Percentiles rank a stretch among this genome's conserved stretches.
Conservation (phyloP, 2,797 vertebrate genomes). For the Cirrhinus molitorella region DNA sequence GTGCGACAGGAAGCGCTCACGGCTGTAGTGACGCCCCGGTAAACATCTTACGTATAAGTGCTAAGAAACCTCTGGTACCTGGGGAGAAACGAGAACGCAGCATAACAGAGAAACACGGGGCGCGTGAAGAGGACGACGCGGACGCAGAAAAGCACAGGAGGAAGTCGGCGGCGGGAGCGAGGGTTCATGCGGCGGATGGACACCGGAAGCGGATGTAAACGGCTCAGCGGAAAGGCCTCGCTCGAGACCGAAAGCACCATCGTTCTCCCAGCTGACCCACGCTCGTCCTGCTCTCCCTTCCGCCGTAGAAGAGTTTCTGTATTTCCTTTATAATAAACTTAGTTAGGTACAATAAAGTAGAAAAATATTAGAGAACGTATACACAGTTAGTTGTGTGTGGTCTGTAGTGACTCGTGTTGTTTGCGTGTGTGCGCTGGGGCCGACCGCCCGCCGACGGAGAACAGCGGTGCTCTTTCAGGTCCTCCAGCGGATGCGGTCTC, state of each 20-base stretch:
- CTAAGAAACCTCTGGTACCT: slow-evolving; percentile 47
- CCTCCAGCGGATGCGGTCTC: slow-evolving; percentile 68
- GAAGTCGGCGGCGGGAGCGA: not conserved
- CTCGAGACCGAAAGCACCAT: slow-evolving; percentile 72
- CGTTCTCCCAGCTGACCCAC: slow-evolving; percentile 67
- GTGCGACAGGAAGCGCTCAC: not conserved
- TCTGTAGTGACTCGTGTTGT: slow-evolving; percentile 83
- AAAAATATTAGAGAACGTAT: slow-evolving; percentile 95
- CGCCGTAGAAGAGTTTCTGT: slow-evolving; percentile 86
- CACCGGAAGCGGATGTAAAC: slow-evolving; percentile 21
- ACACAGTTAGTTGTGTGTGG: slow-evolving; percentile 80
- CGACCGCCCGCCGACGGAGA: slow-evolving; percentile 72
- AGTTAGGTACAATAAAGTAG: slow-evolving; percentile 94
- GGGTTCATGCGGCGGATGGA: slow-evolving; percentile 27
- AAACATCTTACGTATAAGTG: slow-evolving; percentile 43
- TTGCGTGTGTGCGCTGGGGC: slow-evolving; percentile 77
- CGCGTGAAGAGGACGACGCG: not conserved
- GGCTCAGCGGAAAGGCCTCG: not conserved
- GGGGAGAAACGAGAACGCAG: slow-evolving; percentile 27
- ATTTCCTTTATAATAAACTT: slow-evolving; percentile 93
- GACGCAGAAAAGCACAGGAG: not conserved
- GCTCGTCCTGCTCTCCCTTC: slow-evolving; percentile 23
- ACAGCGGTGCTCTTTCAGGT: slow-evolving; percentile 64
- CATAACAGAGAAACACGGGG: slow-evolving; percentile 25
- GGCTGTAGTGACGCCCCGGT: slow-evolving; percentile 28